A percentile compares a stretch with the other conserved stretches of the same genome.
These are phyloP conservation scores for Molothrus aeneus DNA, from an alignment of 2,797 vertebrate genomes.

Conservation along the genomic window DNA sequence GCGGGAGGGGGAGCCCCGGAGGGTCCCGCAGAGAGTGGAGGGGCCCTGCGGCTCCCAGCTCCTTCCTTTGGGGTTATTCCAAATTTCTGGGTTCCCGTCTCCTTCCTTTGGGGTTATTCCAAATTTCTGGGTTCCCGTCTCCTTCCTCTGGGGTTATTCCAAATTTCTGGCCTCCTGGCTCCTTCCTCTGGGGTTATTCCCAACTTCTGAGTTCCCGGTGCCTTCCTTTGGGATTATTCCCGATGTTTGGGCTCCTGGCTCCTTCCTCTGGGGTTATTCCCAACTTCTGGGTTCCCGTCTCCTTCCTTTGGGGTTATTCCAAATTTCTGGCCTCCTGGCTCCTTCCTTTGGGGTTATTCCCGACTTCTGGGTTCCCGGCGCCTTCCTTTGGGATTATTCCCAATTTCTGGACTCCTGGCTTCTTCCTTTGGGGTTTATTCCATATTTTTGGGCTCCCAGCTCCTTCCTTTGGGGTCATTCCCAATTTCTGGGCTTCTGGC, in stretches of 20 bases:
- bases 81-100: fast-evolving
- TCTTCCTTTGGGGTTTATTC: neutral
- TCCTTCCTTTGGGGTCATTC: neutral
- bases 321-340: fast-evolving
- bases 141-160: neutral
- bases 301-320: neutral
- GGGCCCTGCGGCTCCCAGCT: neutral
- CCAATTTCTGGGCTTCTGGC: fast-evolving
- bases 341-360: neutral
- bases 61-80: neutral
- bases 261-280: neutral
- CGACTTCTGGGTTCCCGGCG: neutral
- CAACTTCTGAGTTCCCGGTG: fast-evolving
- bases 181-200: neutral
- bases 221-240: neutral
- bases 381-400: neutral
- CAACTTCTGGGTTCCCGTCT: neutral
- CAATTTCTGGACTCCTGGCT: fast-evolving
- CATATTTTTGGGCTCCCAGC: fast-evolving
- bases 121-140: fast-evolving
- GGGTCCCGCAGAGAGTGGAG: neutral
- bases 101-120: neutral
- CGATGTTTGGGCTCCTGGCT: fast-evolving
- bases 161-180: fast-evolving
- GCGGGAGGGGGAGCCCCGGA: neutral